Conservation (phyloP, 2,797 vertebrate species). For the Scolopax bukidnonensis region DNA sequence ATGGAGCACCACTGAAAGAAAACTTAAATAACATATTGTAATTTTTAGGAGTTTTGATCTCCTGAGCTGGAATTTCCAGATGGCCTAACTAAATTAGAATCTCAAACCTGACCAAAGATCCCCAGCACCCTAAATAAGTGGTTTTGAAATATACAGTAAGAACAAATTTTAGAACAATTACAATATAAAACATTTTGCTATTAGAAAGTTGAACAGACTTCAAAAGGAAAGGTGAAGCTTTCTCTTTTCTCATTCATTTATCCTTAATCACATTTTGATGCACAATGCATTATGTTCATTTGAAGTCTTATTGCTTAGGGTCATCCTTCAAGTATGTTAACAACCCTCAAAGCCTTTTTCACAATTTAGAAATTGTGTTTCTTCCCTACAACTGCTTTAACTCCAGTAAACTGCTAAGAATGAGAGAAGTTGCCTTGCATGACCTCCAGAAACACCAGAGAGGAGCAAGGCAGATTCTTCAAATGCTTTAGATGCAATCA, state of each 20-base stretch:
- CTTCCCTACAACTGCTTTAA: background rate
- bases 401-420: background rate
- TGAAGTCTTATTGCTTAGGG: background rate
- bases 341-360: background rate
- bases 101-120: background rate
- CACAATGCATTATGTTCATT: fast-evolving
- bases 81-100: background rate
- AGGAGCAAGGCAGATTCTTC: background rate
- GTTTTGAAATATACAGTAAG: background rate
- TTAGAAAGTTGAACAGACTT: background rate
- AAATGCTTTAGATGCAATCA: background rate
- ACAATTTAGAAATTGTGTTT: background rate
- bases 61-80: background rate
- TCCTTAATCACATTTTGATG: background rate
- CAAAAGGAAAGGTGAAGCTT: background rate
- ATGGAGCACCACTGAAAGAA: background rate
- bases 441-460: background rate
- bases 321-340: background rate
- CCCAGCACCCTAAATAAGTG: background rate
- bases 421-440: background rate
- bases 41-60: background rate
- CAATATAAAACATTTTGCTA: background rate
- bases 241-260: background rate
- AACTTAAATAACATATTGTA: background rate
- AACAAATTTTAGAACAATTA: background rate